Base-by-base conservation (phyloP, 2,113 vertebrate genomes). In the Dromaius novaehollandiae region DNA sequence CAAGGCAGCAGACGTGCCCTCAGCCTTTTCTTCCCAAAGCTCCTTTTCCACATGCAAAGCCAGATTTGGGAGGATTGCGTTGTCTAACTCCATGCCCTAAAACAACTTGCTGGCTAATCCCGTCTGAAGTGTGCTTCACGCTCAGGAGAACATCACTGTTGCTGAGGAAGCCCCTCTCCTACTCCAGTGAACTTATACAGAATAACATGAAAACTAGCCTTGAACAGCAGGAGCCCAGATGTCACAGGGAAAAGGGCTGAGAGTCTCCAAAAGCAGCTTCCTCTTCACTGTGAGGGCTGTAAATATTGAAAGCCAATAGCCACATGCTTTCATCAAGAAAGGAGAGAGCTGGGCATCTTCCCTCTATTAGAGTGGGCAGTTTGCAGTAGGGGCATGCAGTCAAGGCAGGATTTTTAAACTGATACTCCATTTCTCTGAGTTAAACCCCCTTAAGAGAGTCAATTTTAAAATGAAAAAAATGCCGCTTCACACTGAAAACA, bases 11-110 rank as follows among this genome's bases (percentile, higher is more conserved):
- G 65, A 5, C 38, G 50, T 88, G 24, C 55, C 81, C 58, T 69
- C 66, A 92, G 34, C 68, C 32, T 9, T 38, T 56, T 65, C 50
- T 58, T 80, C 48, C 26, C 34, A 48, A 22, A 58, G 66, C 21
- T 92, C 58, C n/a, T 93, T 68, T 93, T 88, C 76, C 60, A 30
- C 26, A 64, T 75, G 79, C 68, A 91, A 83, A 95, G 25, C 24
- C 93, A 83, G 68, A 46, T 91, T 93, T 90, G 46, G 63, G 60
- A 83, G 82, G 71, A 88, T 42, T 53, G 63, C 48, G 28, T 70
- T 92, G 89, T 88, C 74, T 85, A 28, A 63, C 58, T 80, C 53
- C 81, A 74, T 82, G 58, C 64, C 40, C 40, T 80, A 51, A 74
- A 92, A 53, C 81, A 91, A 63, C 58, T 55, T 80, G 48, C 18